Evolutionary conservation across 2,888 invertebrate species (phyloP).

Genomic region (Tipula confusa): DNA sequence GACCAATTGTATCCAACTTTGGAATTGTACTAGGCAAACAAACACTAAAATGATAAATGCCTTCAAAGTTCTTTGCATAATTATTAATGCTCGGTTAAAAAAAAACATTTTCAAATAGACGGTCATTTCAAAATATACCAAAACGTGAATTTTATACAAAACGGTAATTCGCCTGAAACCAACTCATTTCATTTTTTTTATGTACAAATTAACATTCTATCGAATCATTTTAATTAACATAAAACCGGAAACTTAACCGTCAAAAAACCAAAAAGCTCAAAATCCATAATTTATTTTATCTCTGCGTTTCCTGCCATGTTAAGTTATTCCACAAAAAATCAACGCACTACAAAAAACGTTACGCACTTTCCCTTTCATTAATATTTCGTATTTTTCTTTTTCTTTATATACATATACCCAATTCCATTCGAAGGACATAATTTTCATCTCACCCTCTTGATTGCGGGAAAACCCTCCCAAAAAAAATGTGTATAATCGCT

Average conservation of each 20-base stretch:
- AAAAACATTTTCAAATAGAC: too few relatives aligned
- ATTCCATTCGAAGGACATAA: background rate
- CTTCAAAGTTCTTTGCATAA: too few relatives aligned
- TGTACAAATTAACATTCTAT: background rate
- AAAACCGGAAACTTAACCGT: background rate
- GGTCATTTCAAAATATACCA: too few relatives aligned
- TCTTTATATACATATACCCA: background rate
- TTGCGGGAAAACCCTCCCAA: too few relatives aligned
- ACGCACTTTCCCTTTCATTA: background rate
- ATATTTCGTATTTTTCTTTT: background rate
- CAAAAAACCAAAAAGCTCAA: background rate
- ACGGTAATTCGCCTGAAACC: too few relatives aligned
- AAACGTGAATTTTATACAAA: too few relatives aligned
- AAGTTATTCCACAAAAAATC: background rate
- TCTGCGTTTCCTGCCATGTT: background rate
- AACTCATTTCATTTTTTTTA: too few relatives aligned
- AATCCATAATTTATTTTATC: background rate
- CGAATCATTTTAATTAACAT: background rate
- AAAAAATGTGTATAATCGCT: conserved; percentile 8
- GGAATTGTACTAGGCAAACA: too few relatives aligned
- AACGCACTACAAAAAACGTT: background rate
- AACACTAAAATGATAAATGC: too few relatives aligned
- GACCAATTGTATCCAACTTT: too few relatives aligned
- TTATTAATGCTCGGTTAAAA: too few relatives aligned
- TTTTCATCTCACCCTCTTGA: background rate